Conservation (phyloP, 2,888 invertebrate genomes). For the Caenorhabditis sulstoni region DNA sequence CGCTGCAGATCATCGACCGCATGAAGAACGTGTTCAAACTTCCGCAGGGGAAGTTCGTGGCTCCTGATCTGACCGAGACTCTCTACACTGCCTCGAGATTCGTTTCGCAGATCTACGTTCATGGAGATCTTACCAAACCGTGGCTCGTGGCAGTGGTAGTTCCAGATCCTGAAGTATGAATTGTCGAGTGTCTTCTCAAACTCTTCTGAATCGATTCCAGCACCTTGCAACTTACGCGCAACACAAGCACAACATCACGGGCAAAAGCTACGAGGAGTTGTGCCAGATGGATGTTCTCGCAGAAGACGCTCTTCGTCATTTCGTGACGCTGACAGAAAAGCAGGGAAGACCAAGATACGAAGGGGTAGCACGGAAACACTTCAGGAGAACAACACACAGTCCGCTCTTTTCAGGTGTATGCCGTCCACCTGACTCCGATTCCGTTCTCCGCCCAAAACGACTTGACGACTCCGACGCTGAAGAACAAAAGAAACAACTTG, state of each 20-base stretch:
- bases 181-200: background rate
- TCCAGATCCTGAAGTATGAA: conserved; percentile 48
- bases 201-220: conserved; percentile 6
- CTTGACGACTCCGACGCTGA: conserved; percentile 57
- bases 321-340: conserved; percentile 37
- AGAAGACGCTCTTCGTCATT: conserved; percentile 32
- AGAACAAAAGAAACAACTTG: conserved; percentile 45
- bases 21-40: conserved; percentile 74
- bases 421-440: conserved; percentile 40
- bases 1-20: conserved; percentile 73
- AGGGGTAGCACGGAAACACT: conserved; percentile 22
- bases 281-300: conserved; percentile 34
- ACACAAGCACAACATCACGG: conserved; percentile 38
- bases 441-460: conserved; percentile 41
- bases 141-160: conserved; percentile 54
- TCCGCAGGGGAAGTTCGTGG: conserved; percentile 67
- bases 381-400: background rate
- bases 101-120: conserved; percentile 56
- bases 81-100: conserved; percentile 52
- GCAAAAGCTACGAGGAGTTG: conserved; percentile 44
- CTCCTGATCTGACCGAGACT: conserved; percentile 53
- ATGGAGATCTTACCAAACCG: conserved; percentile 53
- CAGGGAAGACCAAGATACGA: conserved; percentile 46
- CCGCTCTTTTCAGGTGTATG: conserved; percentile 37
- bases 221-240: conserved; percentile 37